Percentiles rank a stretch among this genome's conserved stretches.
Evolutionary conservation across 2,888 invertebrate genomes (phyloP).

Genomic region (Trissonchulus sp.): DNA sequence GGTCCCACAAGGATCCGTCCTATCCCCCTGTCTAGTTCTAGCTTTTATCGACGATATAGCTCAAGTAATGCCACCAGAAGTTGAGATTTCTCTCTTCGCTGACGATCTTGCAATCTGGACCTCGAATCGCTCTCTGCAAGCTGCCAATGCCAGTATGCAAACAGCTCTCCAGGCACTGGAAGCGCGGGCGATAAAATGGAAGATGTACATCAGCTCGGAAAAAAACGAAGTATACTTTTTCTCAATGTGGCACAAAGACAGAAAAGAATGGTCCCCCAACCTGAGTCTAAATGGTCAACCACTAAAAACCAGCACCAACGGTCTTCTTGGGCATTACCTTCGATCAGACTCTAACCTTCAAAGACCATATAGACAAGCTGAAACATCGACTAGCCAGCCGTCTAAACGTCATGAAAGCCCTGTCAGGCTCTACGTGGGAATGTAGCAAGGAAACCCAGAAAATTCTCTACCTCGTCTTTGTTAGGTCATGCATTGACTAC

Average conservation of each 20-base stretch:
- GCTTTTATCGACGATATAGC: background rate
- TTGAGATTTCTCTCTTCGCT: background rate
- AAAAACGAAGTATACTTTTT: background rate
- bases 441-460: background rate
- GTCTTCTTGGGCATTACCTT: background rate
- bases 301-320: background rate
- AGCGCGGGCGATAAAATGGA: slow-evolving; percentile 2
- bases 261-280: background rate
- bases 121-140: background rate
- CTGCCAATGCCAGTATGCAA: background rate
- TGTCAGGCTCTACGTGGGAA: background rate
- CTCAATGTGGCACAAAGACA: background rate
- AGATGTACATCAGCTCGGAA: background rate
- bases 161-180: background rate
- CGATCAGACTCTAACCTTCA: background rate
- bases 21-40: background rate
- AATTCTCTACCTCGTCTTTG: background rate
- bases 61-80: background rate
- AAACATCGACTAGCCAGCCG: slow-evolving; percentile 3
- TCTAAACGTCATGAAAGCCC: background rate
- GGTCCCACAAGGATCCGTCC: slow-evolving; percentile 2
- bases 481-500: background rate
- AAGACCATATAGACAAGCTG: background rate
- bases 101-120: slow-evolving; percentile 18
- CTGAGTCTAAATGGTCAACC: background rate